phyloP scores from a whole-genome alignment of 2,888 invertebrate genomes.

The Bruchidius siliquastri region DNA sequence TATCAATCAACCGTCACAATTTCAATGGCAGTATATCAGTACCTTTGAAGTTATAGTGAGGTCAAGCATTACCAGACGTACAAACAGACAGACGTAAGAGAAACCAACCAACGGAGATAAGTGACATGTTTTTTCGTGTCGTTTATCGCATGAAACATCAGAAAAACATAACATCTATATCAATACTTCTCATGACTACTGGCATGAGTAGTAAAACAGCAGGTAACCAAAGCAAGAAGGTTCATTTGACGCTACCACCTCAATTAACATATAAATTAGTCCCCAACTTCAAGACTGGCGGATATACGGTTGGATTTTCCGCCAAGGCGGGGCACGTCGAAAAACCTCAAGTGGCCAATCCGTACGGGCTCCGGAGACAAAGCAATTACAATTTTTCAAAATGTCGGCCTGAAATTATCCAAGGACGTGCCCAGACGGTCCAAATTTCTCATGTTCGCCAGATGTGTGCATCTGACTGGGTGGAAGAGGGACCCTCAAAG shows the following conservation, averaged over 20 bases:
- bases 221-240: neutral
- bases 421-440: constrained; percentile 37
- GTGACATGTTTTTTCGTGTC: too few species aligned
- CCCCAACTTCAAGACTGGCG: neutral
- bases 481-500: neutral
- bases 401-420: constrained; percentile 43
- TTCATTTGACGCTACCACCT: neutral
- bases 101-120: too few species aligned
- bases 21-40: too few species aligned
- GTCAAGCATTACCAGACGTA: too few species aligned
- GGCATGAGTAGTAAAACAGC: too few species aligned
- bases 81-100: too few species aligned
- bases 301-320: constrained; percentile 4
- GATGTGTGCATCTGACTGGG: neutral
- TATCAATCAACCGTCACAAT: too few species aligned
- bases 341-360: constrained; percentile 46
- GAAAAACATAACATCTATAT: too few species aligned
- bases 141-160: too few species aligned
- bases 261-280: neutral
- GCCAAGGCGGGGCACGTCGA: constrained; percentile 37
- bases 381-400: constrained; percentile 49
- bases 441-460: constrained; percentile 29
- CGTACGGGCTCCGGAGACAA: constrained; percentile 40
- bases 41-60: too few species aligned
- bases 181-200: too few species aligned